A percentile compares a stretch with the other conserved stretches of the same genome.
Evolutionary conservation across 2,888 invertebrate genomes (phyloP).

Genomic region (Hyles lineata): DNA sequence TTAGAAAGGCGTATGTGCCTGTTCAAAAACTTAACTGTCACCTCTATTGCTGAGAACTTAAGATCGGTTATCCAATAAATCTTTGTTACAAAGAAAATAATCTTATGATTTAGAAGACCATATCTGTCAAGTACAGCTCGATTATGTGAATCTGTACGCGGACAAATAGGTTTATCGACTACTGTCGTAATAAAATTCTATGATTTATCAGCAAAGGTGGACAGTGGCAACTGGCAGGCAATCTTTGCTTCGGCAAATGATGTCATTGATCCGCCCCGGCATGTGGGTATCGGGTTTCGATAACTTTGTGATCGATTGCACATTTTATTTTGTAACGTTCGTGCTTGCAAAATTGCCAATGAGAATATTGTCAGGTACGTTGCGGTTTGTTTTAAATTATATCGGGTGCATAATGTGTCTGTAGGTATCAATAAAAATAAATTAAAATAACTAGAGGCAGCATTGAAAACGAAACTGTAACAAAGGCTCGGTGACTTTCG

Average conservation of each 20-base stretch:
- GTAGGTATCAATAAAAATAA: conserved; percentile 28
- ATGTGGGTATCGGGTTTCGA: conserved; percentile 47
- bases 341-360: conserved; percentile 26
- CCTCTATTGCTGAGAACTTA: conserved; percentile 41
- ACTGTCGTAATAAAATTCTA: conserved; percentile 71
- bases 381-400: conserved; percentile 38
- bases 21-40: conserved; percentile 25
- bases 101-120: conserved; percentile 72
- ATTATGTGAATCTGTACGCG: conserved; percentile 75
- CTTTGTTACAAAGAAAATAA: conserved; percentile 68
- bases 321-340: conserved; percentile 27
- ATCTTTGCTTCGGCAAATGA: conserved; percentile 53
- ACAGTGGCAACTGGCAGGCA: conserved; percentile 46
- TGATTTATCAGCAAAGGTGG: conserved; percentile 67
- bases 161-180: conserved; percentile 82
- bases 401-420: conserved; percentile 11
- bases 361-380: conserved; percentile 36
- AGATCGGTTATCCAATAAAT: conserved; percentile 43
- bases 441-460: conserved; percentile 27
- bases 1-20: conserved; percentile 48
- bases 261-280: conserved; percentile 51
- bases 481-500: conserved; percentile 20
- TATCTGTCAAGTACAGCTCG: conserved; percentile 72
- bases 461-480: conserved; percentile 26
- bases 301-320: conserved; percentile 27